Evolutionary conservation across 1,140 invertebrate species (phyloP).

Genomic region (Tetraneura akinire): DNA sequence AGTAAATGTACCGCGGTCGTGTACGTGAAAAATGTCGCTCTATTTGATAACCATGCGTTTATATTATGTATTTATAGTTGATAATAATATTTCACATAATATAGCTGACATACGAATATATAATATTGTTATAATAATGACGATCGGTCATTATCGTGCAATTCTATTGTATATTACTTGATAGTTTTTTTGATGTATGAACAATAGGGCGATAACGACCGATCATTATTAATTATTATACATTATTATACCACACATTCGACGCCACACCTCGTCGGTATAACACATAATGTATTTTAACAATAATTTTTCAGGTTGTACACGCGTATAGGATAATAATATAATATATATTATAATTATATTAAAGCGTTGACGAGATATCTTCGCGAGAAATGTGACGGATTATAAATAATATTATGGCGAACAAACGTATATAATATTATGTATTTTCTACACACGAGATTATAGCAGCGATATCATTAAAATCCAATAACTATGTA

Average conservation of each 20-base stretch:
- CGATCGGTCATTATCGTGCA: constrained; percentile 35
- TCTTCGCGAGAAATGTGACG: too few relatives aligned
- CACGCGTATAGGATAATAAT: too few relatives aligned
- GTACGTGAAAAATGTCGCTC: too few relatives aligned
- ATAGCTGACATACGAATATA: too few relatives aligned
- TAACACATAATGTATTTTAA: background rate
- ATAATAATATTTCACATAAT: too few relatives aligned
- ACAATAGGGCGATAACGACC: constrained; percentile 45
- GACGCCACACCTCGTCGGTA: constrained; percentile 22
- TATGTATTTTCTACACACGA: too few relatives aligned
- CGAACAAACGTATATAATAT: background rate
- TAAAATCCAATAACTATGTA: constrained; percentile 7
- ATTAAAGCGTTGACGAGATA: too few relatives aligned
- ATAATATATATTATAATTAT: too few relatives aligned
- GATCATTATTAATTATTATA: constrained; percentile 21
- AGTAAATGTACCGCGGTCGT: too few relatives aligned
- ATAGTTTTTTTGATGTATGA: constrained; percentile 44
- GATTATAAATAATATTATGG: too few relatives aligned
- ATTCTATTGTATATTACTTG: constrained; percentile 34
- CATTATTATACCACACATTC: background rate
- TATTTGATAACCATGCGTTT: too few relatives aligned
- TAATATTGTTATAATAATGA: background rate
- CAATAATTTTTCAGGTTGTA: background rate
- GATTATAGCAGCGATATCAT: constrained; percentile 23
- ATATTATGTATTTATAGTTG: too few relatives aligned